phyloP scores from a whole-genome alignment of 1,140 invertebrate genomes.

The Camponotus pennsylvanicus region DNA sequence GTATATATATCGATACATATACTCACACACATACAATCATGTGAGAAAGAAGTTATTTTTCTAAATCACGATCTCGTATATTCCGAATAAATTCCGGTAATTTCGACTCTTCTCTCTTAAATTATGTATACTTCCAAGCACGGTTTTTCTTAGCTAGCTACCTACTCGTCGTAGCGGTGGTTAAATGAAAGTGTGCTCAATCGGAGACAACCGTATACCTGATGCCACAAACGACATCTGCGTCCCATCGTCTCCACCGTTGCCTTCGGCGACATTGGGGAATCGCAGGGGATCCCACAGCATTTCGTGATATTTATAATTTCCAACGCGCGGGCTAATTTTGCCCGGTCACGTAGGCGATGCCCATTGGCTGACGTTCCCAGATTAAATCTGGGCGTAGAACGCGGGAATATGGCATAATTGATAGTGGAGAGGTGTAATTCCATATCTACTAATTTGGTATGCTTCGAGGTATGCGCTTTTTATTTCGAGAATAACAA shows the following conservation, averaged over 20 bases:
- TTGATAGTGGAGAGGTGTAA: slow-evolving; percentile 55
- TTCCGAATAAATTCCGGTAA: background rate
- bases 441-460: slow-evolving; percentile 59
- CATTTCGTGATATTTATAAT: slow-evolving; percentile 51
- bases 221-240: slow-evolving; percentile 52
- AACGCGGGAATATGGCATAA: slow-evolving; percentile 51
- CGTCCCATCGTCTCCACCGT: slow-evolving; percentile 5
- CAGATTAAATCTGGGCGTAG: slow-evolving; percentile 49
- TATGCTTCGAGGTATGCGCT: slow-evolving; percentile 32
- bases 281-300: background rate
- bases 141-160: background rate
- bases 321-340: slow-evolving; percentile 52
- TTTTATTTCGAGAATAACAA: slow-evolving; percentile 33
- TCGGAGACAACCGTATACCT: slow-evolving; percentile 27
- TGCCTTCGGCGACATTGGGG: slow-evolving; percentile 52
- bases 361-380: slow-evolving; percentile 49
- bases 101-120: slow-evolving; percentile 4
- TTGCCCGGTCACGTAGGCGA: slow-evolving; percentile 53
- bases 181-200: background rate
- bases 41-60: background rate
- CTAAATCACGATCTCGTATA: background rate
- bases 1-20: too few species aligned
- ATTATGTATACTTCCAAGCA: background rate
- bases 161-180: background rate
- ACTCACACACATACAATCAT: background rate